Base-by-base conservation (phyloP, 2,113 vertebrate genomes). In the Tetraodon nigroviridis region DNA sequence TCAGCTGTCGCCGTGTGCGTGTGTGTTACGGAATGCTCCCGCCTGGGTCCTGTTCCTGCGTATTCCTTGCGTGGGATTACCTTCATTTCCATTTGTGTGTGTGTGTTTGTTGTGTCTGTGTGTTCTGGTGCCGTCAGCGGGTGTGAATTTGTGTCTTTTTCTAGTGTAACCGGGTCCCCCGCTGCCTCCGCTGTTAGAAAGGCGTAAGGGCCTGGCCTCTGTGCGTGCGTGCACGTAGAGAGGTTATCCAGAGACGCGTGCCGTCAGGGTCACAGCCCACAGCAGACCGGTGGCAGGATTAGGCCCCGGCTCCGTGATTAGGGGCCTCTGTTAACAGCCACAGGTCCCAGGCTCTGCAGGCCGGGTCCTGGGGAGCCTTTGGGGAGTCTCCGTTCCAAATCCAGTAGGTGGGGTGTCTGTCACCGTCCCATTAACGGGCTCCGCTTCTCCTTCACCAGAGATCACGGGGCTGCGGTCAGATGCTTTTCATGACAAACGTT, bases 291-390 rank as follows among this genome's bases (percentile, higher is more conserved):
- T 81, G 78, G 70, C 67, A 76, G 84, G 88, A 88, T 91, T 90
- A 91, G 77, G 79, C 60, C 61, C 64, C 59, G 67, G 82, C 76
- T 74, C 80, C 63, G 46, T 84, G 83, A 85, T 87, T 88, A 86
- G 80, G 75, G 79, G 73, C 66, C 81, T 69, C 80, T 81, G 81
- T 87, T 87, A 87, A 86, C 85, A 80, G 76, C 78, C 78, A n/a
- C 79, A 72, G 70, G 61, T 70, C 74, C 56, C 58, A 61, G 52
- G 45, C 71, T 63, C 47, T 54, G 18, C 52, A 69, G 51, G 51
- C 41, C 53, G 41, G 17, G 45, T 4, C 12, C 0, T 69, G 65
- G 61, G 70, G 27, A 41, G 64, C 12, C 69, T 65, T 46, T 50
- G 47, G 53, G 59, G 65, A 29, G 57, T 57, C 56, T 56, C 54